Conservation (phyloP, 2,888 invertebrate genomes). For the Amphimallon solstitiale region DNA sequence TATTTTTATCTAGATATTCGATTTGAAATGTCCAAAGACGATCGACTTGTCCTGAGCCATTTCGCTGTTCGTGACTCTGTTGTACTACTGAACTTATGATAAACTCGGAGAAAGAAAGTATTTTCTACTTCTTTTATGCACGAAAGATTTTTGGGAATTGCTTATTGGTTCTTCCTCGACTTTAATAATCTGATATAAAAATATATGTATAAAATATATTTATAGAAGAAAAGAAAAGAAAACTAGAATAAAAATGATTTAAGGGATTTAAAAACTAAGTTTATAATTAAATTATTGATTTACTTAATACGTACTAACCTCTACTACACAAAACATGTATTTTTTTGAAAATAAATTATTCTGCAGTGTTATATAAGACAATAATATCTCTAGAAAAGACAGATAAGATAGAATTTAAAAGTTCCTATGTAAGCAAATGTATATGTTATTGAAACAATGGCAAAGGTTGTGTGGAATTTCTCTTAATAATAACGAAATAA, state of each 20-base stretch:
- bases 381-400: too few relatives aligned
- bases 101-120: slow-evolving; percentile 10
- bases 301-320: too few relatives aligned
- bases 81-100: slow-evolving; percentile 12
- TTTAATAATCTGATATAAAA: not conserved
- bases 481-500: too few relatives aligned
- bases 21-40: not conserved
- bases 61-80: slow-evolving; percentile 6
- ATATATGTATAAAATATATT: not conserved
- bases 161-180: slow-evolving; percentile 3
- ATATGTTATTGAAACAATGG: too few relatives aligned
- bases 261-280: too few relatives aligned
- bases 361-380: too few relatives aligned
- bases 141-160: slow-evolving; percentile 1
- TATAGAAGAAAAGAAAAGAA: not conserved
- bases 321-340: too few relatives aligned
- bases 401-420: too few relatives aligned
- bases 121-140: slow-evolving; percentile 2
- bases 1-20: slow-evolving; percentile 6
- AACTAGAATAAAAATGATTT: not conserved
- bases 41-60: not conserved
- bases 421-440: too few relatives aligned
- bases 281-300: too few relatives aligned
- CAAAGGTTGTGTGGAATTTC: too few relatives aligned
- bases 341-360: too few relatives aligned